Conservation (phyloP, 2,113 vertebrate species). For the Dinomys branickii region DNA sequence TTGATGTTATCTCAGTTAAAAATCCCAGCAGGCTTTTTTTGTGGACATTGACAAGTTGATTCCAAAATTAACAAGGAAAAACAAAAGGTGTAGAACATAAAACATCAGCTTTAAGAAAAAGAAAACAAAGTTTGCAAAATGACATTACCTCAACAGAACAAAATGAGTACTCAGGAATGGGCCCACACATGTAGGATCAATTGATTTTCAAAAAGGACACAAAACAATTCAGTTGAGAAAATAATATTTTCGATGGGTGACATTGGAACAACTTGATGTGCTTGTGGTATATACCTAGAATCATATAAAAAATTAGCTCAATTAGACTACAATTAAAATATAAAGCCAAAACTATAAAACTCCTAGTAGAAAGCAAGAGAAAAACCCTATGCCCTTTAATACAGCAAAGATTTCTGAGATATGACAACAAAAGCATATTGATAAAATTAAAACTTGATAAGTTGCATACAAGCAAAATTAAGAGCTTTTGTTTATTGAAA, state of each 20-base stretch:
- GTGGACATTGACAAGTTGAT: background rate
- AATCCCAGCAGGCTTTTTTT: background rate
- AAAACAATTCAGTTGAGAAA: background rate
- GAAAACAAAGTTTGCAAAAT: background rate
- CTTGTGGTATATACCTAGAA: background rate
- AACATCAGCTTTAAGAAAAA: background rate
- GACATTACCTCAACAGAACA: background rate
- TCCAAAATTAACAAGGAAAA: background rate
- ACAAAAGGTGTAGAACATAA: background rate
- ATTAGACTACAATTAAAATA: background rate
- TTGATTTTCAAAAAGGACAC: background rate
- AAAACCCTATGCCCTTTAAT: background rate
- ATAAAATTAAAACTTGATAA: background rate
- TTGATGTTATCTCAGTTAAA: background rate
- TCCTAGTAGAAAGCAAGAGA: background rate
- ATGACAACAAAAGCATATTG: background rate
- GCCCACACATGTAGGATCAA: background rate
- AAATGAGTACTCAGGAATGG: background rate
- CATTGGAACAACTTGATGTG: background rate
- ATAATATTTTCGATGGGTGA: background rate
- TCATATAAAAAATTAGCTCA: background rate
- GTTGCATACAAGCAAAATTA: background rate
- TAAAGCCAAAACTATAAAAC: background rate
- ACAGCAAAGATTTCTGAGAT: background rate
- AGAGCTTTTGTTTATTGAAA: background rate